Conservation (phyloP, 2,888 invertebrate species). For the Melanotus villosus region DNA sequence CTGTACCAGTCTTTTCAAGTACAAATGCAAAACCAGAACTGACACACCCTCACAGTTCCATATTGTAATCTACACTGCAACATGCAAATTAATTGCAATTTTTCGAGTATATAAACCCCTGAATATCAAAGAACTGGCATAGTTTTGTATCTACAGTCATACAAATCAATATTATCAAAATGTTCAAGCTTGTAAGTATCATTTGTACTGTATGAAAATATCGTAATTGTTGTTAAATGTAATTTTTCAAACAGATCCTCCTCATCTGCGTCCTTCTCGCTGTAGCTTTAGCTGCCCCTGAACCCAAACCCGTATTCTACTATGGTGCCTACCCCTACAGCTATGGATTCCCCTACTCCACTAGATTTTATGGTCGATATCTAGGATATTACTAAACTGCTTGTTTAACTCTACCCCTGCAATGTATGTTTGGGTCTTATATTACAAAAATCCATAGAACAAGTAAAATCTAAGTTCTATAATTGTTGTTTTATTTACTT, state of each 20-base stretch:
- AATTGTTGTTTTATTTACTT: too few species aligned
- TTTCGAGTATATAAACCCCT: background rate
- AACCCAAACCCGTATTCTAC: conserved; percentile 43
- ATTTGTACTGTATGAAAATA: too few species aligned
- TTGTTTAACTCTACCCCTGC: too few species aligned
- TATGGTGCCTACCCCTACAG: conserved; percentile 33
- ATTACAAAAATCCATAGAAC: conserved; percentile 11
- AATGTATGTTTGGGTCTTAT: background rate
- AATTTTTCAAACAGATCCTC: too few species aligned
- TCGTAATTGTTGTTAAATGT: too few species aligned
- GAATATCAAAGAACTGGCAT: background rate
- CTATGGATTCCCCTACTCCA: conserved; percentile 33
- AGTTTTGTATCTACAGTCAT: background rate
- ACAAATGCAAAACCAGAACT: too few species aligned
- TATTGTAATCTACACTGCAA: background rate
- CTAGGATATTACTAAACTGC: too few species aligned
- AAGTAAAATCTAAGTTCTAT: too few species aligned
- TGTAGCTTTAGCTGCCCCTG: conserved; percentile 46
- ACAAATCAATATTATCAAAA: too few species aligned
- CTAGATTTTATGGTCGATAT: conserved; percentile 16
- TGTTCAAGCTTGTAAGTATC: too few species aligned
- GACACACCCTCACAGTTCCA: background rate
- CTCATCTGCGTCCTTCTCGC: too few species aligned
- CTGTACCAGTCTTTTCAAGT: too few species aligned
- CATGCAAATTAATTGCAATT: background rate